These are phyloP conservation scores for Rotaria socialis DNA, from an alignment of 2,888 invertebrate species.

Conservation along the genomic window DNA sequence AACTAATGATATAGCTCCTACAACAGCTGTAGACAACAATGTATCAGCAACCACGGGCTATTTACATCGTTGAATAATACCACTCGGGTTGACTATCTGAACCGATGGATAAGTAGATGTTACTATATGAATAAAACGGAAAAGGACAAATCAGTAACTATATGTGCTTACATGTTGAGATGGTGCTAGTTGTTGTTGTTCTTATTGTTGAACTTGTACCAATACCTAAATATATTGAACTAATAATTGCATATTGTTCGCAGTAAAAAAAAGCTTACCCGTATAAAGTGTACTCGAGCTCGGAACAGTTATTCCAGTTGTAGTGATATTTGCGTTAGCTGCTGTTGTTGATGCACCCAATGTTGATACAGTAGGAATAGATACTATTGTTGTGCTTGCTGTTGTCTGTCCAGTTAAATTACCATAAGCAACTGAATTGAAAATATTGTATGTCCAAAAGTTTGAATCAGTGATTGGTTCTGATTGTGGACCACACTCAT, in stretches of 20 bases:
- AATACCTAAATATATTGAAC: background rate
- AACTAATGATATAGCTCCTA: background rate
- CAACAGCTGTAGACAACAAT: background rate
- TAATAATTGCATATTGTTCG: background rate
- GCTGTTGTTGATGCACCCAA: background rate
- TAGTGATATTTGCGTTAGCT: background rate
- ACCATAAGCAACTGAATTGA: background rate
- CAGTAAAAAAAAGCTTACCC: background rate
- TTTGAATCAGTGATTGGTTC: background rate
- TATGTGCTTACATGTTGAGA: background rate
- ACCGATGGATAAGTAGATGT: background rate
- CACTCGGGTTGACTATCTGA: background rate
- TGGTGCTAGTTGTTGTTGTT: background rate
- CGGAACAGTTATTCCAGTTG: background rate
- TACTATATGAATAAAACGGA: background rate
- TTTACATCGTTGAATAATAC: background rate
- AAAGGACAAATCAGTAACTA: background rate
- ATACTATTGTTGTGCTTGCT: background rate
- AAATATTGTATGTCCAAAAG: background rate
- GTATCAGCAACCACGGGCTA: background rate
- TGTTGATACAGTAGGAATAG: background rate
- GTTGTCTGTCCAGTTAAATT: background rate
- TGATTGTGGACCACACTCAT: background rate
- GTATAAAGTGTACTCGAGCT: background rate
- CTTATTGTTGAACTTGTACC: background rate